These are phyloP conservation scores for Pedicia rivosa DNA, from an alignment of 2,888 invertebrate genomes.

Conservation along the genomic window DNA sequence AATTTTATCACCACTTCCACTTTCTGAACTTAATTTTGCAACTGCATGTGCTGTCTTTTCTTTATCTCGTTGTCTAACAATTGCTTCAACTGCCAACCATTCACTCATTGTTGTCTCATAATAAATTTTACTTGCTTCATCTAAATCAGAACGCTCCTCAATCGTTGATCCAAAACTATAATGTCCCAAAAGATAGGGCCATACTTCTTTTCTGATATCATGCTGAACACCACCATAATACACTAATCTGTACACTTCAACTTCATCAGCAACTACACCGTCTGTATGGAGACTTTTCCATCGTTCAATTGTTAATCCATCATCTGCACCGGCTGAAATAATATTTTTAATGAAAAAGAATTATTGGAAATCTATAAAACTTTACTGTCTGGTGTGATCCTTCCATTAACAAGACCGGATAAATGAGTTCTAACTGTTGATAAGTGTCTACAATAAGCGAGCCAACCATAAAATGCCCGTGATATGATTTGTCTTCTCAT, in stretches of 20 bases:
- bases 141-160: constrained; percentile 47
- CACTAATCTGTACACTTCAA: constrained; percentile 65
- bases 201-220: constrained; percentile 60
- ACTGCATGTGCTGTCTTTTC: constrained; percentile 73
- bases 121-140: constrained; percentile 49
- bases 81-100: constrained; percentile 90
- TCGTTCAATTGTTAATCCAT: constrained; percentile 56
- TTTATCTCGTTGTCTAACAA: constrained; percentile 66
- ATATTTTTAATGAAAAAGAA: too few species aligned
- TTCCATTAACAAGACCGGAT: constrained; percentile 68
- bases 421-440: constrained; percentile 86
- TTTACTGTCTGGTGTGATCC: constrained; percentile 46
- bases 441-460: constrained; percentile 84
- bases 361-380: constrained; percentile 2
- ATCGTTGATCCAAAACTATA: constrained; percentile 58
- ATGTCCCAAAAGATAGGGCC: constrained; percentile 81
- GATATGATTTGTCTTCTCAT: constrained; percentile 93
- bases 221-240: constrained; percentile 80
- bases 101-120: constrained; percentile 89
- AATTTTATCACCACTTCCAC: constrained; percentile 39
- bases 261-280: constrained; percentile 42
- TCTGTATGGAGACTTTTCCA: constrained; percentile 54
- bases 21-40: constrained; percentile 67
- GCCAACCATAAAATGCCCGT: constrained; percentile 91
- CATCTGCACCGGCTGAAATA: constrained; percentile 38